Conservation (phyloP, 2,888 invertebrate genomes). For the Pyrrhosoma nymphula region DNA sequence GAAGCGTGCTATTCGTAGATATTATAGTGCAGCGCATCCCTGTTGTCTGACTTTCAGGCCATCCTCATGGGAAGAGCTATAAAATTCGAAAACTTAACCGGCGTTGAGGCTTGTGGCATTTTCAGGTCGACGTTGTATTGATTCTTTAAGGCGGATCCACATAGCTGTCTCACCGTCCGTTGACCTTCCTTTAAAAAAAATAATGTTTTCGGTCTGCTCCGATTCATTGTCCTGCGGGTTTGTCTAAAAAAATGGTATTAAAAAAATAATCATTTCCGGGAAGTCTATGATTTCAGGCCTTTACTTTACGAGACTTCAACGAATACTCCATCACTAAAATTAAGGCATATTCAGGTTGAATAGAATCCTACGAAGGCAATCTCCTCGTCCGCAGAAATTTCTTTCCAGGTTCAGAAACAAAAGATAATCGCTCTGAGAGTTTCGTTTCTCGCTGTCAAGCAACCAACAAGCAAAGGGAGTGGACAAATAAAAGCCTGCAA, state of each 20-base stretch:
- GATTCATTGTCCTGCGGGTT: not conserved
- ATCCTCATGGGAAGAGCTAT: too few species aligned
- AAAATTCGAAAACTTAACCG: too few species aligned
- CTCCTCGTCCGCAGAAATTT: not conserved
- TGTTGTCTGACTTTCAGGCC: too few species aligned
- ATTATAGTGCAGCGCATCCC: too few species aligned
- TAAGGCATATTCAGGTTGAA: not conserved
- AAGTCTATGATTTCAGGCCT: not conserved
- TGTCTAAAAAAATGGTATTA: not conserved
- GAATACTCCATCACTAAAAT: not conserved
- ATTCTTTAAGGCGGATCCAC: too few species aligned
- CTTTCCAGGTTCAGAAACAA: not conserved
- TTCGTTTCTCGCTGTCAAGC: not conserved
- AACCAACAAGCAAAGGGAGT: not conserved
- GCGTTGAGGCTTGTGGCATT: too few species aligned
- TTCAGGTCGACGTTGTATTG: too few species aligned
- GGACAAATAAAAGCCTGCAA: not conserved
- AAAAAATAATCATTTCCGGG: not conserved
- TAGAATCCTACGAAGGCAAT: not conserved
- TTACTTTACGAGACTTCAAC: not conserved
- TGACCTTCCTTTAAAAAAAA: not conserved
- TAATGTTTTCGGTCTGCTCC: too few species aligned
- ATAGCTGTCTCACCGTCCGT: not conserved
- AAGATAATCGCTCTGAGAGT: not conserved
- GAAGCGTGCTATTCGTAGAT: too few species aligned